Evolutionary conservation across 2,113 vertebrate genomes (phyloP).

Genomic region (pig (Sus scrofa)): DNA sequence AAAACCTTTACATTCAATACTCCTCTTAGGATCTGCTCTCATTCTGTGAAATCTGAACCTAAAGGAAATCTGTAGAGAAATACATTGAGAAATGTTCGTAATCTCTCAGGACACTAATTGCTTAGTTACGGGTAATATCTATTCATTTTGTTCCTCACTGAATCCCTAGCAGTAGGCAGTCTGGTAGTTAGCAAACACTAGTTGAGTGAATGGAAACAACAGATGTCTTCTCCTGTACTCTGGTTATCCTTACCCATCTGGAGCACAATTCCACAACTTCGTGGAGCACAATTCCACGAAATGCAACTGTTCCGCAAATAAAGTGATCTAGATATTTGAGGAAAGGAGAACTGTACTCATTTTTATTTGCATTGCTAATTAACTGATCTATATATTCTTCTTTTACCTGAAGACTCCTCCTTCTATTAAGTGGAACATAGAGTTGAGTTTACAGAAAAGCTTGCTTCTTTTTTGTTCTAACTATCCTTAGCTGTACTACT

Average conservation of each 20-base stretch:
- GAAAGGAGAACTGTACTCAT: background rate
- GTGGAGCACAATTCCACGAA: background rate
- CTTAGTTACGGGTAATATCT: background rate
- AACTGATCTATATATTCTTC: background rate
- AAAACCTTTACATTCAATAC: background rate
- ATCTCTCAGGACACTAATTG: background rate
- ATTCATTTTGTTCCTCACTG: background rate
- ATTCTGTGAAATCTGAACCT: background rate
- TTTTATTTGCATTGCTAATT: background rate
- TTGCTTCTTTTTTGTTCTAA: background rate
- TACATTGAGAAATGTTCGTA: background rate
- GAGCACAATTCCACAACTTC: background rate
- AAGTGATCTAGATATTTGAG: background rate
- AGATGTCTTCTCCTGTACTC: background rate
- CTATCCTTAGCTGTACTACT: background rate
- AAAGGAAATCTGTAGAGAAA: background rate
- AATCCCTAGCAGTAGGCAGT: accelerated
- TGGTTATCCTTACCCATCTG: background rate
- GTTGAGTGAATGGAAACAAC: background rate
- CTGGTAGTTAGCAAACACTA: background rate
- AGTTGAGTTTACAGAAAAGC: background rate
- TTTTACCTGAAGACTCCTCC: background rate
- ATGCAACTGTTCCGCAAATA: background rate
- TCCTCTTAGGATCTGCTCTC: background rate
- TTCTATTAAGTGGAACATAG: background rate